Evolutionary conservation across 2,797 vertebrate species (phyloP), one percentile per base, ranked within the genome.

Genomic region (Holocentrus rufus): DNA sequence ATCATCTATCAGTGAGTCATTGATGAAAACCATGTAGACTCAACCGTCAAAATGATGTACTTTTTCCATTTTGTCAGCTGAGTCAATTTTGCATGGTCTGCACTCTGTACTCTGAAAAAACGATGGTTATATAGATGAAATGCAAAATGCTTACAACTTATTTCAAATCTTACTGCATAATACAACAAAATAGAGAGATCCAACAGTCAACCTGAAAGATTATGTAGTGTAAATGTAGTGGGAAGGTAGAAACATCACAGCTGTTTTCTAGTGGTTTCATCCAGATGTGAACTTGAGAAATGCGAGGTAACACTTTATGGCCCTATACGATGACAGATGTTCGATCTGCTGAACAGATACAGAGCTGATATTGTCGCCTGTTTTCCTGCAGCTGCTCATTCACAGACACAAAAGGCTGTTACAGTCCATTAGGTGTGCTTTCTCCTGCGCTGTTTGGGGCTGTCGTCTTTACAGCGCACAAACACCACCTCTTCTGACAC

Each of bases 401-500:
- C 14, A 20, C 30, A 6, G 46, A 64, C 25, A 64, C 22, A 30
- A 30, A 34, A 46, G 42, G 17, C 15, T 46, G n/a, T 31, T 7
- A 44, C 3, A 4, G 60, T 76, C 57, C 31, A 2, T 50, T 22
- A 63, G 36, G 34, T 72, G 66, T 47, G 70, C 31, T 72, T 85
- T 74, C 83, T 89, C 60, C 80, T 81, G 25, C 50, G 82, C 27
- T 64, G 67, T 47, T 64, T 89, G 17, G 65, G 47, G 3, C 8
- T 54, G 0, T 85, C 72, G 5, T 85, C 79, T 67, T 94, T 83
- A 68, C 97, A 98, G 69, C 92, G 95, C 69, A 98, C 94, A 72
- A 96, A 97, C 27, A 88, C 91, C 89, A 95, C 96, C 72, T 95
- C 94, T 66, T 96, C 91, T 1, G 86, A 91, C 5, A 90, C 91